phyloP scores from a whole-genome alignment of 2,888 invertebrate genomes.

The Antheraea yamamai region DNA sequence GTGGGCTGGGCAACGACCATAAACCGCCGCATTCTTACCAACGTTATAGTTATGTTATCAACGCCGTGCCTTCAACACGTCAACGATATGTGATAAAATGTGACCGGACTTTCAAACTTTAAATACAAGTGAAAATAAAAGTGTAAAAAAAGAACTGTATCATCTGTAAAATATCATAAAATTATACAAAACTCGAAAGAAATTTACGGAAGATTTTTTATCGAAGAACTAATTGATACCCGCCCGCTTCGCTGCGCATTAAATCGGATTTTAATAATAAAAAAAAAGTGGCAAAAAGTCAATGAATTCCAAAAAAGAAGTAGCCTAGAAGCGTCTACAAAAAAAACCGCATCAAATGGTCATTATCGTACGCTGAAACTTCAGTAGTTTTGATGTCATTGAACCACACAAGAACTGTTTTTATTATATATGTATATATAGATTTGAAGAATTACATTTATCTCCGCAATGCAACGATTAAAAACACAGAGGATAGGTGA shows the following conservation, averaged over 20 bases:
- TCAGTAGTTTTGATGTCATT: too few relatives aligned
- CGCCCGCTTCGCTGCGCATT: too few relatives aligned
- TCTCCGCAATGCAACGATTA: not conserved
- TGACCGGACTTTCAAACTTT: conserved; percentile 12
- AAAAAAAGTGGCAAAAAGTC: too few relatives aligned
- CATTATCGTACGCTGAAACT: too few relatives aligned
- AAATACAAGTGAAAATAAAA: conserved; percentile 31
- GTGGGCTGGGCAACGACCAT: conserved; percentile 79
- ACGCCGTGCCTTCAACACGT: conserved; percentile 12
- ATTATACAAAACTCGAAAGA: not conserved
- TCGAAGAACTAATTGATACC: not conserved
- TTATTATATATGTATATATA: too few relatives aligned
- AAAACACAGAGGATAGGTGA: not conserved
- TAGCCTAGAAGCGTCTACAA: too few relatives aligned
- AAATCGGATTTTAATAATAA: too few relatives aligned
- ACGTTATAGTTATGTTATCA: conserved; percentile 16
- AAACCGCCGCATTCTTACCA: conserved; percentile 27
- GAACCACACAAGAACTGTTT: too few relatives aligned
- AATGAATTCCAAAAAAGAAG: too few relatives aligned
- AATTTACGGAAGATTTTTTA: not conserved
- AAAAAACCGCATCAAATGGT: too few relatives aligned
- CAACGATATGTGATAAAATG: not conserved
- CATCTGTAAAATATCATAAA: not conserved
- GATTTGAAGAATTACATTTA: not conserved
- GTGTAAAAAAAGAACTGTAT: conserved; percentile 4